A percentile compares a stretch with the other conserved stretches of the same genome.
phyloP scores from a whole-genome alignment of 2,888 invertebrate genomes.

The Eupithecia vulgata region DNA sequence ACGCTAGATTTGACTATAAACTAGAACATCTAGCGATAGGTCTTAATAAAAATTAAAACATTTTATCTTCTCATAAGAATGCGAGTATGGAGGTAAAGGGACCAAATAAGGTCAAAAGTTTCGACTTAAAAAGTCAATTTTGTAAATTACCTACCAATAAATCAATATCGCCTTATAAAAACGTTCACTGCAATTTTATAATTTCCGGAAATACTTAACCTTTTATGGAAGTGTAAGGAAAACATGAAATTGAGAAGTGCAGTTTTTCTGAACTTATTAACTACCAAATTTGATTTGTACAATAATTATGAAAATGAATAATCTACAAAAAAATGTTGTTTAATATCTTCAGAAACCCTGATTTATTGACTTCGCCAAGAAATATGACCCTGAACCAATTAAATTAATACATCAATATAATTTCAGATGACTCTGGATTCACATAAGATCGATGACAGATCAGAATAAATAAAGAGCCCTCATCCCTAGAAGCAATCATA shows the following conservation, averaged over 20 bases:
- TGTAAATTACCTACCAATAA: slow-evolving; percentile 17
- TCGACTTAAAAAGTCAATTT: slow-evolving; percentile 17
- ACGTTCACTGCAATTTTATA: slow-evolving; percentile 16
- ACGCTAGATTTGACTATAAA: not conserved
- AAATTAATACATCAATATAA: not conserved
- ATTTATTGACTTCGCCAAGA: not conserved
- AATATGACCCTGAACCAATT: not conserved
- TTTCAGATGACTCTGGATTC: not conserved
- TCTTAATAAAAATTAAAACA: not conserved
- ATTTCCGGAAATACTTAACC: slow-evolving; percentile 23
- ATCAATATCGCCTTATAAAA: slow-evolving; percentile 21
- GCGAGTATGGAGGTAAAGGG: not conserved
- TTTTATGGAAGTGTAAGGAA: slow-evolving; percentile 27
- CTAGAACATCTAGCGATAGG: no score
- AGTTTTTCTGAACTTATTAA: not conserved
- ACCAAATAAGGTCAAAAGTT: not conserved
- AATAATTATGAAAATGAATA: not conserved
- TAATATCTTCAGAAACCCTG: not conserved
- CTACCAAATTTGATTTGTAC: not conserved
- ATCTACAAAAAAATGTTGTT: not conserved
- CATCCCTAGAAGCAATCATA: not conserved
- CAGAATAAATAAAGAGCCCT: not conserved
- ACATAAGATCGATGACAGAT: not conserved
- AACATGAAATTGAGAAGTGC: slow-evolving; percentile 8
- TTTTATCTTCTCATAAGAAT: not conserved